Evolutionary conservation across 35 echinoderm and acorn worm genomes (phyloP).

Genomic region (Strongylocentrotus purpuratus): DNA sequence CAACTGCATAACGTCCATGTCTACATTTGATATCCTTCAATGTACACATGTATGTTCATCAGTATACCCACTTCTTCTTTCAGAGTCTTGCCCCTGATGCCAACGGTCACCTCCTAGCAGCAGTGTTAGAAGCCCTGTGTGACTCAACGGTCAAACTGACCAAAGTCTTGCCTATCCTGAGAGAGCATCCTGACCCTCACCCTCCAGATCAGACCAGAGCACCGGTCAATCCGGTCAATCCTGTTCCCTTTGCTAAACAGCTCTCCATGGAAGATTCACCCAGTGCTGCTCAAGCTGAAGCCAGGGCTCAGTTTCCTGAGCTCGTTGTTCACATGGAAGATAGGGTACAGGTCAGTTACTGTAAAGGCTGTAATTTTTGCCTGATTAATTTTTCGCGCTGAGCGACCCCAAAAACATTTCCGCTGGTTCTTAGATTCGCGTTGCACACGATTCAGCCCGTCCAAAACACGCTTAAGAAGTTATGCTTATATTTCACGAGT

Average conservation of each 20-base stretch:
- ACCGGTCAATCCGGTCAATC: background rate
- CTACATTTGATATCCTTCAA: too few species aligned
- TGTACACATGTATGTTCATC: too few species aligned
- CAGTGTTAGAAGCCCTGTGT: slow-evolving; percentile 89
- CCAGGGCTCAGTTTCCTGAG: slow-evolving; percentile 59
- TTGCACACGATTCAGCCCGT: too few species aligned
- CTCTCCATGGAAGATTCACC: slow-evolving; percentile 85
- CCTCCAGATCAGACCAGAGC: background rate
- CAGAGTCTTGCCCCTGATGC: slow-evolving; percentile 29
- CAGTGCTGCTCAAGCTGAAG: slow-evolving; percentile 58
- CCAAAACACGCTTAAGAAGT: too few species aligned
- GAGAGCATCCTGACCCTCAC: slow-evolving; percentile 25
- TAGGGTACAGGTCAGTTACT: slow-evolving; percentile 16
- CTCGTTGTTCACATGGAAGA: slow-evolving; percentile 87
- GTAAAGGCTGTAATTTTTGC: too few species aligned
- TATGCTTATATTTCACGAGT: too few species aligned
- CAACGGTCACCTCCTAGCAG: slow-evolving; percentile 80
- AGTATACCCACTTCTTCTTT: background rate
- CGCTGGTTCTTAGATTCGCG: too few species aligned
- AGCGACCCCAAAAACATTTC: too few species aligned
- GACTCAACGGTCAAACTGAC: slow-evolving; percentile 89
- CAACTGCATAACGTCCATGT: too few species aligned
- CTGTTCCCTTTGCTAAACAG: slow-evolving; percentile 60
- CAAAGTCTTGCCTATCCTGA: slow-evolving; percentile 86
- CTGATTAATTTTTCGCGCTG: too few species aligned